These are phyloP conservation scores for Plebejus argus DNA, from an alignment of 2,888 invertebrate genomes.

Conservation along the genomic window DNA sequence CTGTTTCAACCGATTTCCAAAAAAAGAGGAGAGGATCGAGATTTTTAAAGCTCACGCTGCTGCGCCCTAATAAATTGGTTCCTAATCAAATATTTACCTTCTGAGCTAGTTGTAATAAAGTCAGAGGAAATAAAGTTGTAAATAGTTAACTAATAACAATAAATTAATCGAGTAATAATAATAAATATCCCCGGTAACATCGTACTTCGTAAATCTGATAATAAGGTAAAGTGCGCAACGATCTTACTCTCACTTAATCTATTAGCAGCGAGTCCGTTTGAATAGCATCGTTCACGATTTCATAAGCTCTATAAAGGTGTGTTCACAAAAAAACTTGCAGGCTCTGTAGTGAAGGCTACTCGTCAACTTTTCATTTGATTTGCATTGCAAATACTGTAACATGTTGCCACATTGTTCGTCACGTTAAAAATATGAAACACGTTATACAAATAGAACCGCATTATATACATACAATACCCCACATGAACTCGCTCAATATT, in stretches of 20 bases:
- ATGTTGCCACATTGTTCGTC: constrained; percentile 20
- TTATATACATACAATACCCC: constrained; percentile 28
- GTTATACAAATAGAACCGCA: constrained; percentile 28
- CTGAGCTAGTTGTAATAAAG: not conserved
- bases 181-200: not conserved
- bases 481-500: constrained; percentile 1
- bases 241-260: not conserved
- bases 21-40: not conserved
- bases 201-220: constrained; percentile 15
- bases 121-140: not conserved
- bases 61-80: not conserved
- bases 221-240: not conserved
- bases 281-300: not conserved
- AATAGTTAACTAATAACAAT: constrained; percentile 4
- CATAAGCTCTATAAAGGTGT: not conserved
- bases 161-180: constrained; percentile 5
- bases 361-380: not conserved
- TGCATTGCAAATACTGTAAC: constrained; percentile 4
- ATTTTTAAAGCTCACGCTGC: not conserved
- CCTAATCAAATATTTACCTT: not conserved
- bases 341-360: not conserved
- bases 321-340: not conserved
- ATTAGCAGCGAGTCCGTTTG: not conserved
- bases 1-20: not conserved
- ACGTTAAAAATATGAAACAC: constrained; percentile 17